These are phyloP conservation scores for human (Homo sapiens) DNA, from an alignment of 2,113 vertebrate species.

Conservation along the genomic window GRCh38 chr9:116942501-116943000, in stretches of 20 bases:
- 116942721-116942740: background rate
- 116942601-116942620: background rate
- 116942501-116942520: background rate
- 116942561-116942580: background rate
- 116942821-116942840: background rate
- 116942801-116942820: background rate
- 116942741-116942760: background rate
- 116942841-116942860: background rate
- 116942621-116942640: background rate
- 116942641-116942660: background rate
- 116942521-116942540: background rate
- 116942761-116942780: background rate
- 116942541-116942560: background rate
- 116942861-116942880: background rate
- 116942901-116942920: background rate
- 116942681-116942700: background rate
- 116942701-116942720: background rate
- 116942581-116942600: background rate
- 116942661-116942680: background rate
- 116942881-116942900: background rate
- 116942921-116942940: background rate
- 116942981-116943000: background rate
- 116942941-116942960: background rate
- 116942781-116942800: background rate
- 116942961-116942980: background rate